Base-by-base conservation (phyloP, 2,113 vertebrate genomes). In the Hydrolagus affinis region DNA sequence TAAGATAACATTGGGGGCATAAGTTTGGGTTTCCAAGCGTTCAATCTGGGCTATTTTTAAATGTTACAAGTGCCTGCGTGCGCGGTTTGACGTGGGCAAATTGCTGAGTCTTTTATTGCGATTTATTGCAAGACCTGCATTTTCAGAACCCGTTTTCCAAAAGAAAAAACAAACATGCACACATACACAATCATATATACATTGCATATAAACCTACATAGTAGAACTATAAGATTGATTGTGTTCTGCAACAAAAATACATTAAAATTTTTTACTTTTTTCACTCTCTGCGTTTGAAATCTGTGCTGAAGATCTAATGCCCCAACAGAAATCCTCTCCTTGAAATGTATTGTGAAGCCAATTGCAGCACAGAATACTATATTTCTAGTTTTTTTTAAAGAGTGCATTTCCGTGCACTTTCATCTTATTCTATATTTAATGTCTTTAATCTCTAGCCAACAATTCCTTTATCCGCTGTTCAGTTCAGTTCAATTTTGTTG, bases 31-130 rank as follows among this genome's bases (percentile, higher is more conserved):
- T 89, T 88, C 90, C 87, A 88, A 89, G 90, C 90, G 88, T 91
- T 92, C 93, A 89, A 44, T 92, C 89, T 87, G 85, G 85, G 88
- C 90, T 95, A 94, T 94, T 94, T 94, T 94, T 93, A 94, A 91
- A 87, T 86, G 88, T 87, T 86, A 91, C 91, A 93, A 94, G 91
- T 93, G 89, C 88, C 87, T 86, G 85, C 87, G 90, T 87, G 89
- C 88, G 88, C 10, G 15, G 44, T 85, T 86, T 89, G 69, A 85
- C 1, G 0, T 28, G 80, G 19, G 11, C 8, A 1, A 86, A 85
- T 77, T 86, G 86, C 25, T 12, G 11, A 85, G 88, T 86, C n/a
- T 77, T 83, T 11, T 74, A 86, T 19, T 9, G 72, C 10, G 30
- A 85, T 60, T 64, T 11, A 15, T 62, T 62, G 11, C 12, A 78